Evolutionary conservation across 2,888 invertebrate genomes (phyloP).

Genomic region (Pseudococcus jackbeardsleyi): DNA sequence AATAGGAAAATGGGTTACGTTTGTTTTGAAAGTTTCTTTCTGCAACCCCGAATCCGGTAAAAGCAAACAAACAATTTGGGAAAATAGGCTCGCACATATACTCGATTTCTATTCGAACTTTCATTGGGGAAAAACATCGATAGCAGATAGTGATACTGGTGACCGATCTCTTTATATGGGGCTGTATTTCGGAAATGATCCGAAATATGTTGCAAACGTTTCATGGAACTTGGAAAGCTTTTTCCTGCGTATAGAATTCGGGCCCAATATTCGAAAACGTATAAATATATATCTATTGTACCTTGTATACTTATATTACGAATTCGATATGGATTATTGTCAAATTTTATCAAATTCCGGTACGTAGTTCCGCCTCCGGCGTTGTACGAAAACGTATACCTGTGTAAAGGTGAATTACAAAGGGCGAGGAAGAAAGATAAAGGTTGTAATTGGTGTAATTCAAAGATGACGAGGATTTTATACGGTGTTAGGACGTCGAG

Average conservation of each 20-base stretch:
- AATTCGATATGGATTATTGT: background rate
- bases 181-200: background rate
- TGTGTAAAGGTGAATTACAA: background rate
- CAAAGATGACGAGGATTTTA: conserved; percentile 26
- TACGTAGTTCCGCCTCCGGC: background rate
- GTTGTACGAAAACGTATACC: background rate
- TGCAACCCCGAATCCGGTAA: background rate
- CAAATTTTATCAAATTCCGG: background rate
- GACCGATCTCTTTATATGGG: background rate
- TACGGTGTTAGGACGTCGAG: background rate
- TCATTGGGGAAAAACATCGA: background rate
- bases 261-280: background rate
- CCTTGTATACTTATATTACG: background rate
- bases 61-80: conserved; percentile 12
- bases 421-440: background rate
- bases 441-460: background rate
- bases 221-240: background rate
- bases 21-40: conserved; percentile 6
- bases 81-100: background rate
- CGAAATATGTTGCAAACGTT: background rate
- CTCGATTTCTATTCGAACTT: background rate
- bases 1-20: conserved; percentile 4
- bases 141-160: conserved; percentile 37
- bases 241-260: background rate
- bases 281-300: background rate